Conservation (phyloP, 2,113 vertebrate species). For the Nothoprocta pentlandii region DNA sequence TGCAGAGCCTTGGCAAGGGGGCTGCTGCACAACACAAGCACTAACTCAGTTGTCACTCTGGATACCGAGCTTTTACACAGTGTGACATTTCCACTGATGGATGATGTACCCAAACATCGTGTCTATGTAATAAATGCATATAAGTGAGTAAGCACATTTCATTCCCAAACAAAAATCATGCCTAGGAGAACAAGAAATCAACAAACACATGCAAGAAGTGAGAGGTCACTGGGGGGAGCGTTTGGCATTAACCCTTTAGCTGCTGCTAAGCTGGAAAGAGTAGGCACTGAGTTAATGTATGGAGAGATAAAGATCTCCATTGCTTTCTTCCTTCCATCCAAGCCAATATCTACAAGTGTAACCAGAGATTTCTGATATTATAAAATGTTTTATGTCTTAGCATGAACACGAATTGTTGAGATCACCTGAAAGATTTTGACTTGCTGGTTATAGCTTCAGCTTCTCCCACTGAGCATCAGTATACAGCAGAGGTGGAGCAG, state of each 20-base stretch:
- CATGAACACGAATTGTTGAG: background rate
- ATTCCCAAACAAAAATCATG: slow-evolving; percentile 58
- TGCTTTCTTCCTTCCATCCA: background rate
- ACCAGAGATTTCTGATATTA: background rate
- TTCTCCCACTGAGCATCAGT: background rate
- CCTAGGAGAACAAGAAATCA: slow-evolving; percentile 46
- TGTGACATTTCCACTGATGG: slow-evolving; percentile 43
- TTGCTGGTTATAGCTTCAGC: background rate
- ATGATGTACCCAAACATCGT: slow-evolving; percentile 43
- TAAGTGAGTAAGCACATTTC: slow-evolving; percentile 48
- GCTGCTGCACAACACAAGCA: slow-evolving; percentile 17
- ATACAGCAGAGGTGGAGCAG: background rate
- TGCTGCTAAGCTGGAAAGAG: background rate
- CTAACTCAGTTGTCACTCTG: slow-evolving; percentile 50
- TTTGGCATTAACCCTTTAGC: slow-evolving; percentile 32
- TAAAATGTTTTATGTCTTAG: accelerated
- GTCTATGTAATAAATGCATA: slow-evolving; percentile 14
- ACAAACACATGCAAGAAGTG: background rate
- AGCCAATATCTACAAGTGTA: background rate
- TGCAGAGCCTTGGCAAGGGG: slow-evolving; percentile 53
- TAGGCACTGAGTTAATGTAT: background rate
- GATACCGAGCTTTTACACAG: background rate
- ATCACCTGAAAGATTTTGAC: background rate
- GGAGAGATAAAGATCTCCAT: background rate
- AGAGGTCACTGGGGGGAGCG: background rate